Evolutionary conservation across 2,888 invertebrate genomes (phyloP).

Genomic region (Mimas tiliae): DNA sequence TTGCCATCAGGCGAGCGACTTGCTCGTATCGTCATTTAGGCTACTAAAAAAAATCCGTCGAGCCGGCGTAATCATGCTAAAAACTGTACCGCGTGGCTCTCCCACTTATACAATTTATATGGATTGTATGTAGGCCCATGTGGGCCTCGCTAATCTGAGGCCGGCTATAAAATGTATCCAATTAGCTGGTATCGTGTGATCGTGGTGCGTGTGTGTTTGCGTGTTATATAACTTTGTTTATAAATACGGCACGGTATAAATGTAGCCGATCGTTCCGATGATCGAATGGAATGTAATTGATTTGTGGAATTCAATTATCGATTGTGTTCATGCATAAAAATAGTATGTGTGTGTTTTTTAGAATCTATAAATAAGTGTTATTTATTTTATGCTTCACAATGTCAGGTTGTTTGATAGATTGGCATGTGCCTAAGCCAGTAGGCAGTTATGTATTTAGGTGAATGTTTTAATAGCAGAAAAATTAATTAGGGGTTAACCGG

Average conservation of each 20-base stretch:
- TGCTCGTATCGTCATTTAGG: too few species aligned
- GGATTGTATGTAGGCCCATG: not conserved
- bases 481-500: not conserved
- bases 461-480: not conserved
- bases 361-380: not conserved
- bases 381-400: not conserved
- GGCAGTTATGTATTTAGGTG: not conserved
- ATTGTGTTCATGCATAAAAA: not conserved
- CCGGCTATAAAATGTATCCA: constrained; percentile 46
- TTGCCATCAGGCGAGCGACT: too few species aligned
- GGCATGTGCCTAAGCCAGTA: not conserved
- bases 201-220: constrained; percentile 42
- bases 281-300: constrained; percentile 20
- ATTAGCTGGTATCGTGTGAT: constrained; percentile 56
- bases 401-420: not conserved
- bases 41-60: too few species aligned
- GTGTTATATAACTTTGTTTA: constrained; percentile 40
- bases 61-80: too few species aligned
- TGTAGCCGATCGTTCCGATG: not conserved
- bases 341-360: constrained; percentile 1
- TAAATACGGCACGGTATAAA: constrained; percentile 19
- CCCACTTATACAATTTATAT: not conserved
- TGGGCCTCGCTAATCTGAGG: not conserved
- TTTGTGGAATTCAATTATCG: constrained; percentile 22
- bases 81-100: too few species aligned